Evolutionary conservation across 2,888 invertebrate species (phyloP).

Genomic region (Euphydryas editha): DNA sequence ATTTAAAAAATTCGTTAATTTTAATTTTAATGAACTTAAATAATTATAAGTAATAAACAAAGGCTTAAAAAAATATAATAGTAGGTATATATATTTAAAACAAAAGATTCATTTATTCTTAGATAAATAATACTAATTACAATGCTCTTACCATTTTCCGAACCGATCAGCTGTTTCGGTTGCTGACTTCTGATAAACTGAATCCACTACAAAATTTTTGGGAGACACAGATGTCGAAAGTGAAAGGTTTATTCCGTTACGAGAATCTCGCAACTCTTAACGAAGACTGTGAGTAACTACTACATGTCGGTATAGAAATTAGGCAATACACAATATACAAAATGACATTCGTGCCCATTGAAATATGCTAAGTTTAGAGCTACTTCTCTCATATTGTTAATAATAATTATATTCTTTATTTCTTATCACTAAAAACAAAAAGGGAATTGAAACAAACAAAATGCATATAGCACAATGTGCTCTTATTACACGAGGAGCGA

Average conservation of each 20-base stretch:
- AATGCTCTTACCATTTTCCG: slow-evolving; percentile 52
- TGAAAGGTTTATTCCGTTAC: slow-evolving; percentile 64
- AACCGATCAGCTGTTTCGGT: slow-evolving; percentile 40
- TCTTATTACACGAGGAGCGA: too few species aligned
- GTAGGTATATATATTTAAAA: too few species aligned
- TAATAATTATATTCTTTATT: too few species aligned
- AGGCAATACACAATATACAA: slow-evolving; percentile 10
- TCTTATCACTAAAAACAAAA: too few species aligned
- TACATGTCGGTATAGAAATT: slow-evolving; percentile 11
- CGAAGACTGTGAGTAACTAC: slow-evolving; percentile 27
- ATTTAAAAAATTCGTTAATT: too few species aligned
- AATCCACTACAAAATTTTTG: slow-evolving; percentile 43
- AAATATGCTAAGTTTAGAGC: background rate
- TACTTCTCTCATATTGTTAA: too few species aligned
- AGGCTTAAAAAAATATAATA: too few species aligned
- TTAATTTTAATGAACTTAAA: too few species aligned
- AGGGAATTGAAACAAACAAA: too few species aligned
- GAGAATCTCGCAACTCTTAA: slow-evolving; percentile 64
- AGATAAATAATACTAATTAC: background rate
- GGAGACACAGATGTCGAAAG: slow-evolving; percentile 62
- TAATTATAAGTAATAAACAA: too few species aligned
- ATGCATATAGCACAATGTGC: too few species aligned
- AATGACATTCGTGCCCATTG: background rate
- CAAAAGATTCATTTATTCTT: too few species aligned
- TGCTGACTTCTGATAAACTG: slow-evolving; percentile 48